Evolutionary conservation across 2,888 invertebrate species (phyloP), one percentile per base, ranked within the genome.

Genomic region (Pterostichus niger): DNA sequence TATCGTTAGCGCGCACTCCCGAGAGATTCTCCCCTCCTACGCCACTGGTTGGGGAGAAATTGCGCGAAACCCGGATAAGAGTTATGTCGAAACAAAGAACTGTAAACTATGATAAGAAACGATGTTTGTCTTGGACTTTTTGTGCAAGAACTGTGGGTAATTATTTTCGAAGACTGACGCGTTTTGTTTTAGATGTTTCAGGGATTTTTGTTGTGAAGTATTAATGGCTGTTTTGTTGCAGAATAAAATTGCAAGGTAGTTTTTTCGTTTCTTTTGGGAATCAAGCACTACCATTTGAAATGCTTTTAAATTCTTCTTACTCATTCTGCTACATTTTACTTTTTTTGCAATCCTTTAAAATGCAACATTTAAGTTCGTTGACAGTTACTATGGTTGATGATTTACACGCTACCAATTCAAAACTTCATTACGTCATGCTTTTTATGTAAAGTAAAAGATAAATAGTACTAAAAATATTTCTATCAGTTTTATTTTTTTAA

Each of bases 1-100:
- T 77, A 77, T 77, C 59, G 77, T 77, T 77, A 77, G 77, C 77
- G 33, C 54, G 59, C 75, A 75, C 49, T 75, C 75, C 75, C 75
- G 24, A 52, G 75, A 33, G 52, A 35, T 77, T 33, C 77, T 15
- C 59, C 54, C 33, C 1, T 54, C 17, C 49, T 54, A 71, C 49
- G 40, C 68, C 31, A 31, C 71, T 52, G 46, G 59, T 15, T 35
- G 82, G 46, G 75, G 82, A 71, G 68, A 82, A 82, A 82, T 82
- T 82, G 82, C 75, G 44, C 73, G 73, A 82, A 75, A 61, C 82
- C 75, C 46, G 82, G 73, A 82, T 82, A 82, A 82, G 82, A 82
- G 82, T 82, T 73, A 82, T 75, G 75, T 75, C 46, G 61, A 82
- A 82, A 82, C 82, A 82, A 82, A 82, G 82, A 82, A 82, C 82